Evolutionary conservation across 2,888 invertebrate species (phyloP), one percentile per base, ranked within the genome.

Genomic region (Xylota segnis): DNA sequence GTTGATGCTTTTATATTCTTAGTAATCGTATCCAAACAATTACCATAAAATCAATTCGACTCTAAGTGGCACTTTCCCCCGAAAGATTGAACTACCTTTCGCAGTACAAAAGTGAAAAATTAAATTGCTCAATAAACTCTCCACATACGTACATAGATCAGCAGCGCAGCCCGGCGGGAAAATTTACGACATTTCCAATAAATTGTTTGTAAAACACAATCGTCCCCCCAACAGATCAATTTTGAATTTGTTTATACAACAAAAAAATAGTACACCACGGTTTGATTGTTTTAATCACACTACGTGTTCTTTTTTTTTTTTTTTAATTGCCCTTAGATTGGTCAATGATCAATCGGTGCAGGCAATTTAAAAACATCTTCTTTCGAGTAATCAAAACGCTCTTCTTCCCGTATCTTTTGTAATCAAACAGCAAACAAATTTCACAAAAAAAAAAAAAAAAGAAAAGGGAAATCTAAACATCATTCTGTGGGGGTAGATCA

Each of bases 271-370:
- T 71, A 79, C 34, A 47, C 50, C 14, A 10, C 47, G 10, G 37
- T 52, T 75, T 75, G 63, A 70, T 84, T 75, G 58, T 76, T 71
- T 61, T 72, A 76, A 76, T 84, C 70, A 75, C 52, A 75, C 10
- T 58, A 59, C 40, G 65, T 75, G 52, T 52, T n/a, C n/a, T n/a
- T n/a, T n/a, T n/a, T n/a, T n/a, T n/a, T n/a, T n/a, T 54, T 56
- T 47, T 23, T 65, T 70, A 70, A 77, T 76, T 43, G 45, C 72
- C 72, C 66, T 63, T 86, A 70, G 82, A 86, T 86, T 82, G 86
- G 86, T 68, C 86, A 86, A 82, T 68, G 63, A 86, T 77, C 82
- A 77, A 86, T 86, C 79, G 50, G 50, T 66, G 34, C 37, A 50
- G 16, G 71, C 40, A 71, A 75, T 81, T 54, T 47, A 45, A 23